Evolutionary conservation across 2,113 vertebrate species (phyloP), one percentile per base, ranked within the genome.

Genomic region (Chitala chitala): DNA sequence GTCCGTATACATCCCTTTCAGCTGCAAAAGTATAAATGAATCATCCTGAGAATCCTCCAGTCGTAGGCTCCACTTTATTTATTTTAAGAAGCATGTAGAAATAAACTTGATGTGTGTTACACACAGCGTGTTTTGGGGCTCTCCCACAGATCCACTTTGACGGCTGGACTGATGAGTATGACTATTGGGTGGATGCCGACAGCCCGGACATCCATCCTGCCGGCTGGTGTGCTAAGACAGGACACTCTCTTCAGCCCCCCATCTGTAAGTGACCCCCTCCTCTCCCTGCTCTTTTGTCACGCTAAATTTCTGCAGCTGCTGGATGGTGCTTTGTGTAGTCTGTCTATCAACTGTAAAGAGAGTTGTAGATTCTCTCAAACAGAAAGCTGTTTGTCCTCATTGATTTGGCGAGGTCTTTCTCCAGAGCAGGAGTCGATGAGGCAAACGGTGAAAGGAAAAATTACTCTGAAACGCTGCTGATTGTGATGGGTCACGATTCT

Each of bases 111-210:
- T 7, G 5, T 48, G 53, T 55, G 46, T 48, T 48, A 15, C 46
- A 7, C 7, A 10, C 46, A 48, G 7, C 46, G 46, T 48, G 46
- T 48, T 7, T 10, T 55, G 53, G 13, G 24, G 17, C 26, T 29
- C 24, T 1, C 10, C 68, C 76, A 63, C 73, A 94, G 93, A 81
- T 94, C 58, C 92, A 94, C 82, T 93, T 93, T 81, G 93, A 94
- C 75, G 92, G 93, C 80, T 94, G 93, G 93, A 89, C 87, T 44
- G 88, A 84, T 74, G 89, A 90, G 80, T 93, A 92, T 58, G 91
- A 94, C 82, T 92, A 91, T 80, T 94, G 92, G 93, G 84, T 86
- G 79, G 92, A 94, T 74, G 88, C 92, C 0, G 92, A 94, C 81
- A 93, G 88, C 75, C 88, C 91, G 1, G 92, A 94, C 31, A 89